Conservation (phyloP, 1,140 invertebrate genomes). For the Calliphora vicina region DNA sequence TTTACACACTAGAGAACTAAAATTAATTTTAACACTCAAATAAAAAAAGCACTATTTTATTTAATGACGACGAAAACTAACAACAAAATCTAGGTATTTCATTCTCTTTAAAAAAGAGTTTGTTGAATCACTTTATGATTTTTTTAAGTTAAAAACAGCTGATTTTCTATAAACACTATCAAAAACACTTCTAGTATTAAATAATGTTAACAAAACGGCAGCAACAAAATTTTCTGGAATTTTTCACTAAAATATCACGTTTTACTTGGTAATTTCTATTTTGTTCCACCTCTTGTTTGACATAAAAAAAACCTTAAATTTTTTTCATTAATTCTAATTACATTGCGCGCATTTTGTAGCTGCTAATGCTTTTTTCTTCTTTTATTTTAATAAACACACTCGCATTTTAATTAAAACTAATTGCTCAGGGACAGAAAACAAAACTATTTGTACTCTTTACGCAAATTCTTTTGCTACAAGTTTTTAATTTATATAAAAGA, state of each 20-base stretch:
- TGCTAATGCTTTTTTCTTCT: neutral
- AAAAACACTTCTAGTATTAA: too few relatives aligned
- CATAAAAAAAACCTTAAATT: neutral
- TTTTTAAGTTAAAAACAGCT: too few relatives aligned
- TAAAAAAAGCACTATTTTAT: too few relatives aligned
- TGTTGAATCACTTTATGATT: too few relatives aligned
- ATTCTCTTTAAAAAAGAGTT: too few relatives aligned
- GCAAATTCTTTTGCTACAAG: neutral
- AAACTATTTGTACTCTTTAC: conserved; percentile 1
- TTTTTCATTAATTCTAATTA: neutral
- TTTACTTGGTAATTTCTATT: neutral
- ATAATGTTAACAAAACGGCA: too few relatives aligned
- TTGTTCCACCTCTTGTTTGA: neutral
- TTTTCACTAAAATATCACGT: neutral
- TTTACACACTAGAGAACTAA: too few relatives aligned
- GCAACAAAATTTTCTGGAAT: too few relatives aligned
- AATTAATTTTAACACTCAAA: too few relatives aligned
- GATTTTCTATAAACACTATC: too few relatives aligned
- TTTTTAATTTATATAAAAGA: neutral
- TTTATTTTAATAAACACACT: conserved; percentile 7
- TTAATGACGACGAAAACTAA: too few relatives aligned
- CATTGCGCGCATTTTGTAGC: neutral
- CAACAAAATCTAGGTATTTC: too few relatives aligned
- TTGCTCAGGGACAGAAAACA: conserved; percentile 38
- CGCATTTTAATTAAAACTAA: conserved; percentile 55